Percentiles rank a stretch among this genome's conserved stretches.
phyloP scores from a whole-genome alignment of 2,888 invertebrate genomes.

The Agrochola litura region DNA sequence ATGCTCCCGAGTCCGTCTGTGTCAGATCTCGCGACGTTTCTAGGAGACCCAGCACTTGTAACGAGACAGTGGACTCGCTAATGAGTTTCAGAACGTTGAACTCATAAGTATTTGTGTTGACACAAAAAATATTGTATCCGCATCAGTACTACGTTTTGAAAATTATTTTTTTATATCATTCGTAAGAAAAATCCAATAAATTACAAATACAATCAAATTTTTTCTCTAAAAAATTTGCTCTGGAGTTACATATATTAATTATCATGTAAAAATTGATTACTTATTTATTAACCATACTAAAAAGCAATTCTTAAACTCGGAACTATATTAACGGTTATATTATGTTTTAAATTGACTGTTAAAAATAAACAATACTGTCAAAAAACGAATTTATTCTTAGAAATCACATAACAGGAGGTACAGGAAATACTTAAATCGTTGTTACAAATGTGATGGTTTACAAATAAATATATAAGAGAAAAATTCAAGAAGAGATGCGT shows the following conservation, averaged over 20 bases:
- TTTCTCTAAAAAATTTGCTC: background rate
- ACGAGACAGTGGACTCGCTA: conserved; percentile 28
- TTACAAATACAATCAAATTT: background rate
- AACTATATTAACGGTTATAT: background rate
- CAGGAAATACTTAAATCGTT: conserved; percentile 23
- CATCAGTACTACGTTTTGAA: conserved; percentile 19
- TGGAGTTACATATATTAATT: background rate
- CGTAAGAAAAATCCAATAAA: background rate
- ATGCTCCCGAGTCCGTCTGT: conserved; percentile 73
- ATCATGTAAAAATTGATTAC: background rate
- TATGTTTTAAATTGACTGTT: conserved; percentile 19
- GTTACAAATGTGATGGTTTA: conserved; percentile 13
- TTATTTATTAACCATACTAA: background rate
- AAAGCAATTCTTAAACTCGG: background rate
- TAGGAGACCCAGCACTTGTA: conserved; percentile 46
- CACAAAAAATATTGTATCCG: conserved; percentile 34
- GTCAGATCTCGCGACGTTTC: conserved; percentile 50
- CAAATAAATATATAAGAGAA: conserved; percentile 7
- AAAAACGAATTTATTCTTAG: conserved; percentile 52
- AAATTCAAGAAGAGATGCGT: background rate
- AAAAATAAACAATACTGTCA: conserved; percentile 43
- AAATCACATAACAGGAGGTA: conserved; percentile 37
- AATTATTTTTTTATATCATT: background rate
- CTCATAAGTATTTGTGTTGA: conserved; percentile 38
- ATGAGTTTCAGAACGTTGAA: conserved; percentile 53